Evolutionary conservation across 1,140 invertebrate genomes (phyloP).

Genomic region (Microplitis demolitor): DNA sequence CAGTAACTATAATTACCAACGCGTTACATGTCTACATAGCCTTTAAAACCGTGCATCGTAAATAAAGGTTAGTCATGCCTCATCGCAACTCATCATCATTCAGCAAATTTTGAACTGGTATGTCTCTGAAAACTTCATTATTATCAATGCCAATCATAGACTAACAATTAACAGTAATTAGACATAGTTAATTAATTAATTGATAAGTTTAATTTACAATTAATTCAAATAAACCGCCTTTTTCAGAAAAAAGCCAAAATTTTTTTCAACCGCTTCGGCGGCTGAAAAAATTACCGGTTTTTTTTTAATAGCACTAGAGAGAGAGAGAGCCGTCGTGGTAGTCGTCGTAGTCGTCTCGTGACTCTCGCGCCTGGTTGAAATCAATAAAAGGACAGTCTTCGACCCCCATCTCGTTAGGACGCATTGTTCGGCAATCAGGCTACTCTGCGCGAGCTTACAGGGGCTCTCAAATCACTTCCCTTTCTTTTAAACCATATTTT

Average conservation of each 20-base stretch:
- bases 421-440: slow-evolving; percentile 45
- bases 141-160: background rate
- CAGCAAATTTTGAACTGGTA: background rate
- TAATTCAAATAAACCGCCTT: too few relatives aligned
- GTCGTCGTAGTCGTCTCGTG: slow-evolving; percentile 27
- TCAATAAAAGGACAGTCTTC: slow-evolving; percentile 44
- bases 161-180: too few relatives aligned
- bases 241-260: too few relatives aligned
- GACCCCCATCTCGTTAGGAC: slow-evolving; percentile 43
- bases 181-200: too few relatives aligned
- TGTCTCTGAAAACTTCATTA: background rate
- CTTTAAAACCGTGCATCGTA: background rate
- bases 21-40: background rate
- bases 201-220: too few relatives aligned
- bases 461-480: slow-evolving; percentile 24
- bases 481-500: background rate
- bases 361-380: slow-evolving; percentile 36
- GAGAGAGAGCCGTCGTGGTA: slow-evolving; percentile 8
- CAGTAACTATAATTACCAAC: background rate
- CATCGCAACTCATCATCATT: background rate
- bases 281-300: background rate
- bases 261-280: too few relatives aligned
- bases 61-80: slow-evolving; percentile 25
- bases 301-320: background rate
- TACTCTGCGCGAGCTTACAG: slow-evolving; percentile 30